Evolutionary conservation across 1,140 invertebrate species (phyloP).

Genomic region (Drosophila cardini): DNA sequence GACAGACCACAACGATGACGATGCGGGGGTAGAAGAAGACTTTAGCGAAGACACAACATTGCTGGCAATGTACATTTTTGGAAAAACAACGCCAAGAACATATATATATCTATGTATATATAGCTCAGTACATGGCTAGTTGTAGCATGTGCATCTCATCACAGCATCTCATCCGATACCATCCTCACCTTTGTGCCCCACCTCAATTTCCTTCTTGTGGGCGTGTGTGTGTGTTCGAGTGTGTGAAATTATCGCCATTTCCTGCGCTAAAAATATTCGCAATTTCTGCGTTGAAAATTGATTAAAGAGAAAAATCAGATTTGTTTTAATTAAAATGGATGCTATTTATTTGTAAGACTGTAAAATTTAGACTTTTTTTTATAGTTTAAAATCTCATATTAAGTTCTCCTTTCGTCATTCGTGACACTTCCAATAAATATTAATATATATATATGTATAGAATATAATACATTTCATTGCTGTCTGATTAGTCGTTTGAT

Average conservation of each 20-base stretch:
- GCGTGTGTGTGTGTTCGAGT: conserved; percentile 1
- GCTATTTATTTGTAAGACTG: conserved; percentile 73
- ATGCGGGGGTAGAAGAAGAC: conserved; percentile 47
- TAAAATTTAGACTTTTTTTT: conserved; percentile 75
- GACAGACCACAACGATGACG: conserved; percentile 41
- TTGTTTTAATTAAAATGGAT: conserved; percentile 73
- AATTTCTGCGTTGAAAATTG: neutral
- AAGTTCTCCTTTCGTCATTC: conserved; percentile 63
- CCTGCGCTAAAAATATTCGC: conserved; percentile 62
- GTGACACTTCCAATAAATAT: conserved; percentile 77
- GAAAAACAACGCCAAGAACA: conserved; percentile 20
- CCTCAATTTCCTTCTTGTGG: conserved; percentile 25
- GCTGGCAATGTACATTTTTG: conserved; percentile 57
- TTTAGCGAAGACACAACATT: neutral
- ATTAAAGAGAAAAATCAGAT: neutral
- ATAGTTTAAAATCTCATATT: conserved; percentile 43
- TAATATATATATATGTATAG: conserved; percentile 52
- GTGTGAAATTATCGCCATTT: conserved; percentile 70
- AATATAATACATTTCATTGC: conserved; percentile 75
- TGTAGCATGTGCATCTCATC: conserved; percentile 16
- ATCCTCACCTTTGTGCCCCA: conserved; percentile 31
- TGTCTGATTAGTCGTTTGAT: conserved; percentile 53
- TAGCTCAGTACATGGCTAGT: conserved; percentile 12
- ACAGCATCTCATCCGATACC: neutral
- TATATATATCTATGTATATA: conserved; percentile 24